phyloP scores from a whole-genome alignment of 2,888 invertebrate species.

The Eupithecia centaureata region DNA sequence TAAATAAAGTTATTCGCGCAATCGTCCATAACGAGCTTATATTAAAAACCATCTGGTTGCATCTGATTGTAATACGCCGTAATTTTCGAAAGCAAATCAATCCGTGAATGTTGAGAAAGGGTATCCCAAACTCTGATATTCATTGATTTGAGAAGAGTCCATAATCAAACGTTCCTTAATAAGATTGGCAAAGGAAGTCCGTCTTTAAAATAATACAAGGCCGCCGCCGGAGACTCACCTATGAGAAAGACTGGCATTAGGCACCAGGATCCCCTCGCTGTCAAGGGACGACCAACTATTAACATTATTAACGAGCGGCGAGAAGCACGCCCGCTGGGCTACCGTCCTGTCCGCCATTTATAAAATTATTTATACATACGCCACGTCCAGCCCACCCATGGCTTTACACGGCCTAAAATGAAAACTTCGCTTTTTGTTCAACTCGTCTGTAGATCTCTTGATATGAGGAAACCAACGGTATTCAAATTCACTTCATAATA shows the following conservation, averaged over 20 bases:
- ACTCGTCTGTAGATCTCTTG: slow-evolving; percentile 34
- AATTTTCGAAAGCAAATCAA: slow-evolving; percentile 14
- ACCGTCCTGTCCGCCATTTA: slow-evolving; percentile 66
- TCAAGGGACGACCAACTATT: slow-evolving; percentile 55
- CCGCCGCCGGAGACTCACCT: slow-evolving; percentile 24
- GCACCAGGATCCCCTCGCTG: slow-evolving; percentile 42
- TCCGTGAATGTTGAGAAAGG: slow-evolving; percentile 4
- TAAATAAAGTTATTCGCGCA: slow-evolving; percentile 34
- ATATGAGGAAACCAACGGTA: slow-evolving; percentile 16
- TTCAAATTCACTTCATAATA: neutral
- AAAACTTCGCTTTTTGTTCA: slow-evolving; percentile 41
- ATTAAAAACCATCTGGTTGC: slow-evolving; percentile 28
- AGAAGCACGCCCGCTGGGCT: slow-evolving; percentile 67
- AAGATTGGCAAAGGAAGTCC: slow-evolving; percentile 28
- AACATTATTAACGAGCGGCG: slow-evolving; percentile 62
- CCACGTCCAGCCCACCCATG: slow-evolving; percentile 58
- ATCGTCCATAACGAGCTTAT: slow-evolving; percentile 27
- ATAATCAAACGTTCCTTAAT: slow-evolving; percentile 29
- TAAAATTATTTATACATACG: slow-evolving; percentile 74
- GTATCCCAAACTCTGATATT: neutral
- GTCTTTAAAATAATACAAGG: slow-evolving; percentile 22
- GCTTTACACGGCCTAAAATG: slow-evolving; percentile 53
- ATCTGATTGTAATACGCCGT: slow-evolving; percentile 20
- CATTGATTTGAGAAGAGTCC: neutral
- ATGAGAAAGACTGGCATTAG: slow-evolving; percentile 28